Evolutionary conservation across 2,797 vertebrate genomes (phyloP), one percentile per base, ranked within the genome.

Genomic region (Enteromius trimaculatus): DNA sequence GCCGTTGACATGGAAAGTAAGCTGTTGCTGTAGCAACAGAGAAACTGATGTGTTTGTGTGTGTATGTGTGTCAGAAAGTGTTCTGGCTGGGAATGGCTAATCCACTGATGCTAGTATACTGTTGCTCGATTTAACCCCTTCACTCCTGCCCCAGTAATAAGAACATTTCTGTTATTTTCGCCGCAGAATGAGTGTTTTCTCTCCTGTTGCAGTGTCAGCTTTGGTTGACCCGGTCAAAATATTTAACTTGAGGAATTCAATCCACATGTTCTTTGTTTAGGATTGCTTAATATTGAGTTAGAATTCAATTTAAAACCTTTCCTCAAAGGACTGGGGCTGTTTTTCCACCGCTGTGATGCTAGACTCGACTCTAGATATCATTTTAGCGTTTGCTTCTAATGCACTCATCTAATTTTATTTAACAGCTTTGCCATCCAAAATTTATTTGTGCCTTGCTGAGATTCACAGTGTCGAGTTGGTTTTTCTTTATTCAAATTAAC

Each of bases 1-100:
- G 94, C 94, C 93, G 95, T 96, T 96, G 95, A 95, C 96, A 95
- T 94, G 94, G 94, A 96, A 96, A 96, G 95, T 95, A 95, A 96
- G 95, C 93, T 95, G 96, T 96, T 96, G 94, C 95, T 94, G 80
- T 95, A 93, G 95, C 93, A 96, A 96, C 94, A 13, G 94, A 95
- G 94, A 95, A 94, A 95, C 92, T 92, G 94, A 93, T 95, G 95
- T 95, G 94, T 93, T 90, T 93, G 93, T 84, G 82, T 87, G 84
- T 86, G 37, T 81, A n/a, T 81, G 78, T 51, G 75, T 65, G 51
- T 60, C 69, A 65, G 58, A 79, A 79, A 79, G 79, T 74, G 75
- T 90, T 91, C 91, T 93, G 88, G 88, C 91, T 90, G 89, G 90
- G 88, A 90, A 90, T 89, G 90, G 88, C 92, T 94, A 89, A 91